These are phyloP conservation scores for Bembecia ichneumoniformis DNA, from an alignment of 2,888 invertebrate species.

Conservation along the genomic window DNA sequence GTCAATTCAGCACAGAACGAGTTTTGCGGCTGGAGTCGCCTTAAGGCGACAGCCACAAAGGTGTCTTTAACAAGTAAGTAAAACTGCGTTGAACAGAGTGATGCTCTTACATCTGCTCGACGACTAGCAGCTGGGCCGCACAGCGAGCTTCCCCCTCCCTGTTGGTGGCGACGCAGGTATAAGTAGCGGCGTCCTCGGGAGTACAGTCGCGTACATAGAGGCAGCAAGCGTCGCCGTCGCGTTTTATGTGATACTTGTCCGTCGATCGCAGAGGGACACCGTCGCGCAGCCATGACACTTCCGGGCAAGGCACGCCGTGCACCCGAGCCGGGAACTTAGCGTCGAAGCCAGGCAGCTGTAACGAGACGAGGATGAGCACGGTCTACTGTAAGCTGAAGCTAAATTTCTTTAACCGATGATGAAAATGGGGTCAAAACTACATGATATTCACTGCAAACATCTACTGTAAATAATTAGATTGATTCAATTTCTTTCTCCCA, in stretches of 20 bases:
- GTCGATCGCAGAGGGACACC: slow-evolving; percentile 78
- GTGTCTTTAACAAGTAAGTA: too few species aligned
- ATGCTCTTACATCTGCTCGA: slow-evolving; percentile 83
- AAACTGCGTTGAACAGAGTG: too few species aligned
- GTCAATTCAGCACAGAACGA: too few species aligned
- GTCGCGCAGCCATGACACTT: slow-evolving; percentile 89
- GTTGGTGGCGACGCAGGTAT: slow-evolving; percentile 85
- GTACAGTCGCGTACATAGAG: slow-evolving; percentile 80
- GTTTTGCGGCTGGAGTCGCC: too few species aligned
- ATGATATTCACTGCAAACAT: too few species aligned
- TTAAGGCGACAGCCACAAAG: too few species aligned
- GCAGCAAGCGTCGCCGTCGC: slow-evolving; percentile 85
- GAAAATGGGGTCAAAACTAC: too few species aligned
- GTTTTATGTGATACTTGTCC: slow-evolving; percentile 80
- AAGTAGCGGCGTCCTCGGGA: slow-evolving; percentile 79
- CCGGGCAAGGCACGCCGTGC: slow-evolving; percentile 85
- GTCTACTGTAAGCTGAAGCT: background rate
- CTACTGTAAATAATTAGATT: too few species aligned
- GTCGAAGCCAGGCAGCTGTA: slow-evolving; percentile 80
- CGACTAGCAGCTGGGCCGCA: slow-evolving; percentile 81
- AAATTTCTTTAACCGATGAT: too few species aligned
- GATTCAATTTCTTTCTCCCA: too few species aligned
- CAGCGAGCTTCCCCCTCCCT: slow-evolving; percentile 85
- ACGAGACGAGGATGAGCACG: slow-evolving; percentile 2
- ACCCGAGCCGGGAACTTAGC: slow-evolving; percentile 88